Conservation (phyloP, 2,888 invertebrate species). For the Chymomyza fuscimana region DNA sequence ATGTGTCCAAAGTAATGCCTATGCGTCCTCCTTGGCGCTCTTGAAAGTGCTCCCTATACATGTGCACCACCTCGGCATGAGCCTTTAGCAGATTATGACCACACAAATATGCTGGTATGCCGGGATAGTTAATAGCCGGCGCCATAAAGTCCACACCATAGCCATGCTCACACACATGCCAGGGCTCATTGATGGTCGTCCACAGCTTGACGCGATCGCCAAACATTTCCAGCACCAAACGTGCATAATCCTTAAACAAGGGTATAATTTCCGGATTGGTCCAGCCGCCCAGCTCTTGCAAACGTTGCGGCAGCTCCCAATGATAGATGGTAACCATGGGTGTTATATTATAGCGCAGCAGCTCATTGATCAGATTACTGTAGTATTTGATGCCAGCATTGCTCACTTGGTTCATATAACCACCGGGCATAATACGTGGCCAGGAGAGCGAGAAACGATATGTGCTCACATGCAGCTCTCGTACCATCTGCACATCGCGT, state of each 20-base stretch:
- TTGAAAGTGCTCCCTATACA: constrained; percentile 83
- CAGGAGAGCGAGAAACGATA: constrained; percentile 89
- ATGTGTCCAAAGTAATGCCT: constrained; percentile 83
- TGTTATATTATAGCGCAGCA: constrained; percentile 84
- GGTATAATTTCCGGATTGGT: constrained; percentile 84
- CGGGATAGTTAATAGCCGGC: constrained; percentile 82
- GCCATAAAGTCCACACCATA: constrained; percentile 83
- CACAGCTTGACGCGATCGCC: constrained; percentile 85
- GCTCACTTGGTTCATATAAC: constrained; percentile 84
- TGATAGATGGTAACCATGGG: constrained; percentile 87
- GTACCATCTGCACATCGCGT: constrained; percentile 83
- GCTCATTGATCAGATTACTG: constrained; percentile 86
- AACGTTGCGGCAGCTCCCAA: constrained; percentile 85
- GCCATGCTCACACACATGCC: constrained; percentile 80
- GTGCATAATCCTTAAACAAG: constrained; percentile 84
- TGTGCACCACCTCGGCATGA: constrained; percentile 86
- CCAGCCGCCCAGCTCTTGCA: constrained; percentile 86
- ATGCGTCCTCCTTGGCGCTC: constrained; percentile 82
- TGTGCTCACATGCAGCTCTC: constrained; percentile 83
- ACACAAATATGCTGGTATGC: constrained; percentile 85
- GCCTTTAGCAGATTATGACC: constrained; percentile 87
- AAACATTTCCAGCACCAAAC: constrained; percentile 83
- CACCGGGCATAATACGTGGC: constrained; percentile 87
- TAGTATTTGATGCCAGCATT: constrained; percentile 88
- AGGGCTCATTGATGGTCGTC: constrained; percentile 90